Conservation (phyloP, 2,797 vertebrate species). For the Fundulus diaphanus region DNA sequence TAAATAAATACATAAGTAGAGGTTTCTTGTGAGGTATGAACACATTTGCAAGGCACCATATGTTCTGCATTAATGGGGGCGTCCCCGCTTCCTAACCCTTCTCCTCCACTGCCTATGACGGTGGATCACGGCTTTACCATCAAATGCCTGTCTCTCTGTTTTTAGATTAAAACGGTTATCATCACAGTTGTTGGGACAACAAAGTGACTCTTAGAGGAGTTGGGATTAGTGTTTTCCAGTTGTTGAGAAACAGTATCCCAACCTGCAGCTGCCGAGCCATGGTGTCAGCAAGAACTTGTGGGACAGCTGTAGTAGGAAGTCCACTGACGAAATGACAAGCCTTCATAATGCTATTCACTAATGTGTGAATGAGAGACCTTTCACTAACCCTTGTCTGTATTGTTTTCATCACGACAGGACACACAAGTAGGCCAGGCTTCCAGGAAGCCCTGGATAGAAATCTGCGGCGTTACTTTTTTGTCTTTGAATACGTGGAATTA, state of each 20-base stretch:
- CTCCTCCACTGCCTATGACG: conserved; percentile 9
- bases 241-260: conserved; percentile 74
- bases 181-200: conserved; percentile 30
- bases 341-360: conserved; percentile 70
- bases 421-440: conserved; percentile 48
- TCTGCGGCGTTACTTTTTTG: neutral
- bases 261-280: conserved; percentile 75
- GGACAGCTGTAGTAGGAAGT: conserved; percentile 75
- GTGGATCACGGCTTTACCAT: neutral
- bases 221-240: conserved; percentile 60
- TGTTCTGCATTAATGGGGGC: conserved; percentile 20
- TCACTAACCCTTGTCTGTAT: conserved; percentile 60
- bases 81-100: conserved; percentile 18
- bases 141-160: neutral
- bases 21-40: neutral
- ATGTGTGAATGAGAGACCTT: conserved; percentile 74
- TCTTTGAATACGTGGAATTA: conserved; percentile 7
- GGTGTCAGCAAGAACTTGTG: conserved; percentile 59
- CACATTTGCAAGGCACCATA: neutral
- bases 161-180: conserved; percentile 14
- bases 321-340: conserved; percentile 55
- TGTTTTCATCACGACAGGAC: conserved; percentile 66
- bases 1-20: neutral
- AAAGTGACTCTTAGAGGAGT: conserved; percentile 39
- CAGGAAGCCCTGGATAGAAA: conserved; percentile 57